A percentile compares a stretch with the other conserved stretches of the same genome.
phyloP scores from a whole-genome alignment of 2,113 vertebrate species.

The Solenodon paradoxus region DNA sequence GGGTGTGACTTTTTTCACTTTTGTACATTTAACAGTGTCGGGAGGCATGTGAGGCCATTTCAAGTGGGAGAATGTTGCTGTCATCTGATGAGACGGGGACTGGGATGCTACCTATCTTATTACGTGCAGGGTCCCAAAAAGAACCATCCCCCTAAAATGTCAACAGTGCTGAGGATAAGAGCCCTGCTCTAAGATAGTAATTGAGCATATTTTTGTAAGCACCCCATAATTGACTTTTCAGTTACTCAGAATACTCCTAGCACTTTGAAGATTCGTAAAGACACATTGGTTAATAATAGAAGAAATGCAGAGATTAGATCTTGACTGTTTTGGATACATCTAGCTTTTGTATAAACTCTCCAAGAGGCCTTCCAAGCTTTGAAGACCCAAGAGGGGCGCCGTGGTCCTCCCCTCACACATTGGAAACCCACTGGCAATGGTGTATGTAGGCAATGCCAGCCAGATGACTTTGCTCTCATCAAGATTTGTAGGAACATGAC shows the following conservation, averaged over 20 bases:
- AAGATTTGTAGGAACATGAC: slow-evolving; percentile 80
- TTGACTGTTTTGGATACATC: background rate
- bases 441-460: slow-evolving; percentile 74
- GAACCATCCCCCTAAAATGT: background rate
- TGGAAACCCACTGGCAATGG: slow-evolving; percentile 67
- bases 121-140: background rate
- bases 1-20: background rate
- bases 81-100: background rate
- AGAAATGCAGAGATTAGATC: background rate
- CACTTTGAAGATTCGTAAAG: background rate
- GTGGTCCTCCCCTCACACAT: slow-evolving; percentile 45
- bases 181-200: background rate
- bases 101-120: background rate
- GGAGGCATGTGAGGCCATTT: background rate
- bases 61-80: background rate
- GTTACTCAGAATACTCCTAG: background rate
- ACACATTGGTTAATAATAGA: background rate
- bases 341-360: slow-evolving; percentile 19
- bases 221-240: background rate
- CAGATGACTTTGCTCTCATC: slow-evolving; percentile 78
- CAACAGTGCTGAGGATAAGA: background rate
- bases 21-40: background rate
- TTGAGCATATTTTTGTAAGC: background rate
- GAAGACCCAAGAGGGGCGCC: background rate
- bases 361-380: slow-evolving; percentile 27